These are phyloP conservation scores for Priocnemis perturbator DNA, from an alignment of 2,888 invertebrate species.

Conservation along the genomic window DNA sequence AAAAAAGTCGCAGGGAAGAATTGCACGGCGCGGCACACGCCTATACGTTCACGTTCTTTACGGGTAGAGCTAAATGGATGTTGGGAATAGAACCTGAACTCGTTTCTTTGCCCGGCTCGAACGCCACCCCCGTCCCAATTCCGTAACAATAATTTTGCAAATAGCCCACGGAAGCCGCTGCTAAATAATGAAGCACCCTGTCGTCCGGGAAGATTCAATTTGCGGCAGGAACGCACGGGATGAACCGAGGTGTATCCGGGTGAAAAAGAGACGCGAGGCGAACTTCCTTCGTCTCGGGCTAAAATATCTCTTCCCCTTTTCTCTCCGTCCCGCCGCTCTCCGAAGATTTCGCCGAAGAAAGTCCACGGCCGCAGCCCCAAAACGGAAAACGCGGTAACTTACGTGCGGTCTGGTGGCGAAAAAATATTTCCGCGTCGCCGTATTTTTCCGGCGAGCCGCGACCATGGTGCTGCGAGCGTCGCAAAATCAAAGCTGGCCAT, in stretches of 20 bases:
- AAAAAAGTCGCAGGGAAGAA: conserved; percentile 30
- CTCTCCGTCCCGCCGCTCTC: background rate
- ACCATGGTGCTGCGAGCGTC: background rate
- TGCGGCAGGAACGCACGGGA: conserved; percentile 54
- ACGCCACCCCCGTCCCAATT: conserved; percentile 60
- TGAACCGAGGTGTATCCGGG: conserved; percentile 41
- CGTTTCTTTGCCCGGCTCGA: conserved; percentile 49
- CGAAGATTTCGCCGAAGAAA: conserved; percentile 4
- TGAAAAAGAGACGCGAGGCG: conserved; percentile 38
- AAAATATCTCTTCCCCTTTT: conserved; percentile 15
- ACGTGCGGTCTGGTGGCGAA: too few relatives aligned
- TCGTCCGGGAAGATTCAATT: conserved; percentile 69
- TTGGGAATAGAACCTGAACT: conserved; percentile 50
- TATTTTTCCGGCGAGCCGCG: too few relatives aligned
- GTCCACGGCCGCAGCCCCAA: background rate
- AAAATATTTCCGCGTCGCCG: too few relatives aligned
- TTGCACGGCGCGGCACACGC: conserved; percentile 27
- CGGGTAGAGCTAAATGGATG: conserved; percentile 59
- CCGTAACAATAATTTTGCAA: conserved; percentile 70
- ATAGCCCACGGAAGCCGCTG: conserved; percentile 64
- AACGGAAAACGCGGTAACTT: background rate
- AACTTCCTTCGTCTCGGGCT: conserved; percentile 36
- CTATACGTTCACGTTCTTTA: conserved; percentile 58
- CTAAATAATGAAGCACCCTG: conserved; percentile 69
- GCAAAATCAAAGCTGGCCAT: conserved; percentile 8